Conservation (phyloP, 2,797 vertebrate genomes). For the Neosilurus mollespiculum region DNA sequence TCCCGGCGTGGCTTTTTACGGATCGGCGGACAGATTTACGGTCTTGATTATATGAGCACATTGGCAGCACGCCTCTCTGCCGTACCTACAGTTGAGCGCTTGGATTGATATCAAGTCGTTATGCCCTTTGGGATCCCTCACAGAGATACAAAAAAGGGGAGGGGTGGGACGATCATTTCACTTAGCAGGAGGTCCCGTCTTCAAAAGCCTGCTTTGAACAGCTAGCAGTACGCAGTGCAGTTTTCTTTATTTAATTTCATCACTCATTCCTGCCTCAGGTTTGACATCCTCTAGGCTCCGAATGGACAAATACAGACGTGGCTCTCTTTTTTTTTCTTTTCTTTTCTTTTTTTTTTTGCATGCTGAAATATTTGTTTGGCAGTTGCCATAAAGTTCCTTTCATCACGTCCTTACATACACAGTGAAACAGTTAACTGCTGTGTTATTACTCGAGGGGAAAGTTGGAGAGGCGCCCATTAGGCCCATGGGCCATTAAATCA, state of each 20-base stretch:
- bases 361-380: conserved; percentile 57
- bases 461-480: conserved; percentile 55
- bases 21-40: conserved; percentile 48
- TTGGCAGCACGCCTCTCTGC: conserved; percentile 39
- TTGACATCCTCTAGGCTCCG: conserved; percentile 53
- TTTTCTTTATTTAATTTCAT: conserved; percentile 48
- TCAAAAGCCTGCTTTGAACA: conserved; percentile 51
- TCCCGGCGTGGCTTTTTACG: conserved; percentile 34
- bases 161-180: conserved; percentile 48
- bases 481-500: conserved; percentile 57
- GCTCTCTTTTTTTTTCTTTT: conserved; percentile 32
- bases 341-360: conserved; percentile 30
- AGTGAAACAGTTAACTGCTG: conserved; percentile 58
- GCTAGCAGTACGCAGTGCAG: conserved; percentile 46
- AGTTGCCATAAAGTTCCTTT: conserved; percentile 57
- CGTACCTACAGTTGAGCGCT: conserved; percentile 47
- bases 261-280: conserved; percentile 47
- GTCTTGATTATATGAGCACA: conserved; percentile 42
- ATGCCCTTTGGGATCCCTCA: conserved; percentile 36
- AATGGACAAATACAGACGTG: conserved; percentile 45
- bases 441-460: conserved; percentile 56
- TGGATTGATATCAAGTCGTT: conserved; percentile 50
- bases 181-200: conserved; percentile 34
- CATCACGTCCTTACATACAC: conserved; percentile 55
- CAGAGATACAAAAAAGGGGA: conserved; percentile 35